Evolutionary conservation across 1,140 invertebrate species (phyloP), one percentile per base, ranked within the genome.

Genomic region (Drusus annulatus): DNA sequence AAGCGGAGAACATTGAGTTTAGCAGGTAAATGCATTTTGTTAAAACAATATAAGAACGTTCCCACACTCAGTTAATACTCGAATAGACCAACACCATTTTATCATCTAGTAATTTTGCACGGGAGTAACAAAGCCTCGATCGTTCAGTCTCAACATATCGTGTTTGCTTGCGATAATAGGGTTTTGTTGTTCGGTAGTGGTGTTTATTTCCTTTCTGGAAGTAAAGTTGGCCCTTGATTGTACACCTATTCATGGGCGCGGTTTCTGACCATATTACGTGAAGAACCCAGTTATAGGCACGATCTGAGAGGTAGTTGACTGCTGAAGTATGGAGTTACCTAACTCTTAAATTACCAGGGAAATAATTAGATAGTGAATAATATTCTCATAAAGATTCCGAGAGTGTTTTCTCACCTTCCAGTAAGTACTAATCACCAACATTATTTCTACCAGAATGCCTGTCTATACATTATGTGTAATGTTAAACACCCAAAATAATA

Each of bases 211-310:
- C 4, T 68, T 68, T 45, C 8, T 68, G 63, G 4, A 7, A n/a
- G 28, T 65, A 17, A 3, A 31, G 16, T 68, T 68, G n/a, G 36
- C 36, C 31, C 65, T 69, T 69, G 31, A 50, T 69, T 45, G 36
- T 45, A 45, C 65, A 69, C 31, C 31, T 45, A 23, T 19, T 63
- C n/a, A 63, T 45, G 36, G 65, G 65, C 36, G 65, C 36, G 68
- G 68, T 51, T 51, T 71, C 19, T 71, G 68, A 71, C 68, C 68
- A 71, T 51, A 23, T 51, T 71, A 71, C 68, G 68, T 69, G 65
- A 19, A 45, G 36, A 50, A 7, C 56, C 56, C 23, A 60, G 56
- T 60, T 60, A 60, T 60, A 17, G 23, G 23, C 56, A 19, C 23
- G 56, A 60, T 60, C 23, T 19, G 17, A 21, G 56, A 23, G 23